Percentiles rank a stretch among this genome's conserved stretches.
phyloP scores from a whole-genome alignment of 2,888 invertebrate species.

The Drosophila ezoana region DNA sequence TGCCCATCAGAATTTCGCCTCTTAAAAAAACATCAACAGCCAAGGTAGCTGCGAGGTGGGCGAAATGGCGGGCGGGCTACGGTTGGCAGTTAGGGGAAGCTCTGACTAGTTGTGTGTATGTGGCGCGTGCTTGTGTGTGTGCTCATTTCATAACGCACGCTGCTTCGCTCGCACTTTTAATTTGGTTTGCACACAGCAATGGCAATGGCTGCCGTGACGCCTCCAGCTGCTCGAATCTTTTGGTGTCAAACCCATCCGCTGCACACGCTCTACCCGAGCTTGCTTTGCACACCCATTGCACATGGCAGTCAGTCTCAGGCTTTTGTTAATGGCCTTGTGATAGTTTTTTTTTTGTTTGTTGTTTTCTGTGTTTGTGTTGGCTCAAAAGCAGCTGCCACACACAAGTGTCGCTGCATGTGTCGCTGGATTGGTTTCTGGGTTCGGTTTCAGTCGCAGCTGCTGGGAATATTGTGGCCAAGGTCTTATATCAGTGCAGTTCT shows the following conservation, averaged over 20 bases:
- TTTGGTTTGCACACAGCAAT: conserved; percentile 58
- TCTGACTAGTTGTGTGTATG: conserved; percentile 4
- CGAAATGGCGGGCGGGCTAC: conserved; percentile 1
- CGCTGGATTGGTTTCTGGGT: conserved; percentile 55
- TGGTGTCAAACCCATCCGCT: not conserved
- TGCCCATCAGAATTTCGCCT: conserved; percentile 16
- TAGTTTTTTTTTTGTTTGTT: conserved; percentile 52
- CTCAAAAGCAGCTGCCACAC: conserved; percentile 51
- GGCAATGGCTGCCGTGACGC: conserved; percentile 28
- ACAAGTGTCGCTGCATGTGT: conserved; percentile 45
- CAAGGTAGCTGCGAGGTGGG: conserved; percentile 46
- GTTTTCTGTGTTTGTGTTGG: conserved; percentile 21
- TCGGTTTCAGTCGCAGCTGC: conserved; percentile 28
- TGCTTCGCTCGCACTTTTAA: conserved; percentile 68
- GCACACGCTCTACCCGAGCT: not conserved
- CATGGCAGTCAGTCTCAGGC: conserved; percentile 68
- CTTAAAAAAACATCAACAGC: conserved; percentile 34
- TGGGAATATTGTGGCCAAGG: conserved; percentile 50
- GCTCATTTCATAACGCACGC: conserved; percentile 64
- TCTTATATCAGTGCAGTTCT: conserved; percentile 14
- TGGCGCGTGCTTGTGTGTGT: conserved; percentile 34
- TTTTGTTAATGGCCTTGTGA: conserved; percentile 78
- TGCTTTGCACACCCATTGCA: conserved; percentile 10
- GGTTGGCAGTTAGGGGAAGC: not conserved
- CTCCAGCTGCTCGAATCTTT: conserved; percentile 40